A percentile compares a stretch with the other conserved stretches of the same genome.
phyloP scores from a whole-genome alignment of 2,888 invertebrate species.

The Eueremaeus valkanovi region DNA sequence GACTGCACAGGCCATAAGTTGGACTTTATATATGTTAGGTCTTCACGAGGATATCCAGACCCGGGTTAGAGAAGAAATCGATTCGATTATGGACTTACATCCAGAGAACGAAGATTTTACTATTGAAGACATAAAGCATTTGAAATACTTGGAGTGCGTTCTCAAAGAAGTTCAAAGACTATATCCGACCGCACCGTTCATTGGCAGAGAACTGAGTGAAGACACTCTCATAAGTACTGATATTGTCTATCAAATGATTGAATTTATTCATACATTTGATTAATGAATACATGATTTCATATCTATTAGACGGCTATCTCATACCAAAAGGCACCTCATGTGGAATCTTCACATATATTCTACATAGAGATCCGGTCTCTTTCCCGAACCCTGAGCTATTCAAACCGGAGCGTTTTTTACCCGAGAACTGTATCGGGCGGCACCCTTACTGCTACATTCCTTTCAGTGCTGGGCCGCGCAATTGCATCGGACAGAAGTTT shows the following conservation, averaged over 20 bases:
- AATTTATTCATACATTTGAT: too few relatives aligned
- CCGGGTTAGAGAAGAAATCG: constrained; percentile 45
- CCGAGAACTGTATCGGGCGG: not conserved
- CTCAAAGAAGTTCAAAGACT: constrained; percentile 53
- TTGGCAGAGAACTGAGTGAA: constrained; percentile 52
- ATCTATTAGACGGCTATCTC: not conserved
- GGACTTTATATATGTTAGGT: constrained; percentile 47
- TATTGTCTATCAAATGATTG: too few relatives aligned
- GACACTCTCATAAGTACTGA: constrained; percentile 48
- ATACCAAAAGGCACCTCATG: not conserved
- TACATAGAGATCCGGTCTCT: constrained; percentile 8
- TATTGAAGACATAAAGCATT: constrained; percentile 44
- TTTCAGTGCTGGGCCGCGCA: constrained; percentile 33
- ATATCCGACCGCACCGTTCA: constrained; percentile 54
- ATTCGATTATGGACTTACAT: constrained; percentile 40
- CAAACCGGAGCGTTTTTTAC: constrained; percentile 2
- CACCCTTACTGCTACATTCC: constrained; percentile 32
- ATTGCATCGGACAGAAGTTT: constrained; percentile 37
- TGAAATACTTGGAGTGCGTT: constrained; percentile 54
- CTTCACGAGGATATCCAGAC: constrained; percentile 45
- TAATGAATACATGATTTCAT: too few relatives aligned
- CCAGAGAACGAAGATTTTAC: constrained; percentile 43
- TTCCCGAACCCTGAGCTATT: constrained; percentile 22
- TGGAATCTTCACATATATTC: not conserved
- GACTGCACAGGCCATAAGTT: constrained; percentile 46